Evolutionary conservation across 2,113 vertebrate species (phyloP).

Genomic region (Burhinus oedicnemus): DNA sequence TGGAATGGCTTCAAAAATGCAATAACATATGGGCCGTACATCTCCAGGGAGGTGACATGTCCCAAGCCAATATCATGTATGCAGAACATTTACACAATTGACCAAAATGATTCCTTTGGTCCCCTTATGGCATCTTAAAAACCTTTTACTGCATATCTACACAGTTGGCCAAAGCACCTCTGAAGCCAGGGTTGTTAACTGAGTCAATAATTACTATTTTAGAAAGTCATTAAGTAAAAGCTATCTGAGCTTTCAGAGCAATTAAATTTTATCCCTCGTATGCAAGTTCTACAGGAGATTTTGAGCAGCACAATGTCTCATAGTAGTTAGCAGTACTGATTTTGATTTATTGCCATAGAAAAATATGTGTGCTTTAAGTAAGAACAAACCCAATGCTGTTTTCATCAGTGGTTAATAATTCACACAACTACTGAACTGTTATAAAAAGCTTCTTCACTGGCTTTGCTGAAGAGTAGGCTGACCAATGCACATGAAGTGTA

Average conservation of each 20-base stretch:
- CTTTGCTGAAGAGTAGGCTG: not conserved
- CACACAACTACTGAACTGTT: not conserved
- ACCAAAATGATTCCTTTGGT: not conserved
- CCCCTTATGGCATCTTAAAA: not conserved
- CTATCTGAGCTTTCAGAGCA: not conserved
- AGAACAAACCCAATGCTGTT: not conserved
- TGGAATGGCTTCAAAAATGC: not conserved
- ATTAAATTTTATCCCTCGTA: not conserved
- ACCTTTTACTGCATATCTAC: not conserved
- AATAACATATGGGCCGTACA: not conserved
- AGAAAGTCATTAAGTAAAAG: constrained; percentile 45
- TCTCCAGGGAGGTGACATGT: not conserved
- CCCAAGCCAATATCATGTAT: not conserved
- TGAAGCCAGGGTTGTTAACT: constrained; percentile 6
- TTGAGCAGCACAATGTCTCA: not conserved
- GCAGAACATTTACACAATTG: not conserved
- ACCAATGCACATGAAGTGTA: not conserved
- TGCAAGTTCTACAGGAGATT: not conserved
- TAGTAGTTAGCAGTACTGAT: not conserved
- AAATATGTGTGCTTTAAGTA: not conserved
- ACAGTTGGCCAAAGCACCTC: not conserved
- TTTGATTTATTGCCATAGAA: not conserved
- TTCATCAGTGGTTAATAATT: not conserved
- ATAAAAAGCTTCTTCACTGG: not conserved
- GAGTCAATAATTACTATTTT: constrained; percentile 47